Conservation (phyloP, 2,797 vertebrate genomes). For the Antrozous pallidus region DNA sequence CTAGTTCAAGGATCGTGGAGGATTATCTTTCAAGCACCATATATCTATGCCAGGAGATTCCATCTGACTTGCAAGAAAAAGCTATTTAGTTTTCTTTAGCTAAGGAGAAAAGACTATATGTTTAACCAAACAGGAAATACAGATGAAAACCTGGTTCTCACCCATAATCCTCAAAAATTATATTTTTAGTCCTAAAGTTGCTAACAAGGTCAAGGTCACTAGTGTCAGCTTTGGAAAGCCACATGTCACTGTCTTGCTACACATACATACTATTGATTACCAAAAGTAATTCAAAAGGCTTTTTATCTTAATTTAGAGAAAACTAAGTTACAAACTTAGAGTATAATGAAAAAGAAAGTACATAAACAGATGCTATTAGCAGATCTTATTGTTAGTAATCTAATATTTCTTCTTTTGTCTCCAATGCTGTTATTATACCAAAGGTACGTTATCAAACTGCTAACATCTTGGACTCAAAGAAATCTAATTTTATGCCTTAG, state of each 20-base stretch:
- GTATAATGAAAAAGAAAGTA: background rate
- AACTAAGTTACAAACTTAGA: background rate
- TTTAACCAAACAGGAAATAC: constrained; percentile 23
- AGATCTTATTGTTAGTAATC: background rate
- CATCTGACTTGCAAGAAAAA: constrained; percentile 20
- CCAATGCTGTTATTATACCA: background rate
- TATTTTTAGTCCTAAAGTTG: background rate
- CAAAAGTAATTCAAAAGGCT: background rate
- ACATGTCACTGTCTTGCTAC: background rate
- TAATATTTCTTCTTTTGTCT: background rate
- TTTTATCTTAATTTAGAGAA: background rate
- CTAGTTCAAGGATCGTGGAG: background rate
- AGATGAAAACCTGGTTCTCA: constrained; percentile 37
- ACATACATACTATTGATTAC: background rate
- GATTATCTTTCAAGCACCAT: background rate
- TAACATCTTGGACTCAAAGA: background rate
- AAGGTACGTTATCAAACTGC: background rate
- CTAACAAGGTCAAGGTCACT: constrained; percentile 28
- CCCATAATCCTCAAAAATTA: background rate
- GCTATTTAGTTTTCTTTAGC: constrained; percentile 12
- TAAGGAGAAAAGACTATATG: background rate
- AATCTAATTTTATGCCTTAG: background rate
- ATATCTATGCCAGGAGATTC: background rate
- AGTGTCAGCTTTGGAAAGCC: background rate
- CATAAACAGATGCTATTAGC: background rate